A percentile compares a stretch with the other conserved stretches of the same genome.
Evolutionary conservation across 2,113 vertebrate genomes (phyloP).

Genomic region (Pelecanus crispus): DNA sequence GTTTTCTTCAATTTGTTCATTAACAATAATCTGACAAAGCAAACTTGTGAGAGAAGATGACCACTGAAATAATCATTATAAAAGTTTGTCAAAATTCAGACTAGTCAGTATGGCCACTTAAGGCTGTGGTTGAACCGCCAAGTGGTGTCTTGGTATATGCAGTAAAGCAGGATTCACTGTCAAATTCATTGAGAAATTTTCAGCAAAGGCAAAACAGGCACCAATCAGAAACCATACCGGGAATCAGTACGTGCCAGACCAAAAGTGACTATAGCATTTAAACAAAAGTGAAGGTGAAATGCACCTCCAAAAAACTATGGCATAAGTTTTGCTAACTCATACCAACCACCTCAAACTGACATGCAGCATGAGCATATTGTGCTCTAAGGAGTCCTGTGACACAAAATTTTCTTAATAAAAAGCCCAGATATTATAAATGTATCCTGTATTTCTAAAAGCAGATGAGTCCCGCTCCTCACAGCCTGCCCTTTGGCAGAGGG

Average conservation of each 20-base stretch:
- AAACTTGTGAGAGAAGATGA: not conserved
- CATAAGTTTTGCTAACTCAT: not conserved
- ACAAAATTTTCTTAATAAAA: not conserved
- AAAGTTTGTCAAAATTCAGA: not conserved
- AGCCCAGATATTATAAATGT: not conserved
- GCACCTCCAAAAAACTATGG: not conserved
- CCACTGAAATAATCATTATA: not conserved
- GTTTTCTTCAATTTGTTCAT: not conserved
- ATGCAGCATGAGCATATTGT: not conserved
- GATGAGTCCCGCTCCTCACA: not conserved
- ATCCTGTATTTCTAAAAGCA: not conserved
- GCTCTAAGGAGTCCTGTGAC: not conserved
- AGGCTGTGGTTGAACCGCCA: not conserved
- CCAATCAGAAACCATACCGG: not conserved
- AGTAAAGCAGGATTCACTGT: not conserved
- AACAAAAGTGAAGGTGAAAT: not conserved
- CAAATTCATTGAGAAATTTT: not conserved
- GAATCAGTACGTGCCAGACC: not conserved
- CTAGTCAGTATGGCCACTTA: not conserved
- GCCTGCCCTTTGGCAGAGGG: not conserved
- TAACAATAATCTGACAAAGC: not conserved
- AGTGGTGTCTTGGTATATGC: not conserved
- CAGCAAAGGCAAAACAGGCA: not conserved
- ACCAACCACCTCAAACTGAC: not conserved
- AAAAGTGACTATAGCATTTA: not conserved